Evolutionary conservation across 2,113 vertebrate genomes (phyloP).

Genomic region (Ellobius talpinus): DNA sequence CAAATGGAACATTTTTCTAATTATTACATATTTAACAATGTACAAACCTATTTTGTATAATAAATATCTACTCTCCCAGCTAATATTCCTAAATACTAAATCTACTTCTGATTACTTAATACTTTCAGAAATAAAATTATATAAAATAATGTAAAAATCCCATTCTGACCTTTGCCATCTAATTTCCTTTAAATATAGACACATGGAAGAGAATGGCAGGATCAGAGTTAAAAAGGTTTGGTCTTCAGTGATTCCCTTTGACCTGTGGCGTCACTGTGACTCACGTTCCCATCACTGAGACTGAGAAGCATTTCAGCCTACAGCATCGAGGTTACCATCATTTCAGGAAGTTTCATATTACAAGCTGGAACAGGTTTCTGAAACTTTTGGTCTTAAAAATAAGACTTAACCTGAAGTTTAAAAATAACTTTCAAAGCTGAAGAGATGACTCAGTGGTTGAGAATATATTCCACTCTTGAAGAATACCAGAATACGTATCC

Average conservation of each 20-base stretch:
- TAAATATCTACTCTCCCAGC: not conserved
- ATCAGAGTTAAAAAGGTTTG: not conserved
- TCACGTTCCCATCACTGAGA: not conserved
- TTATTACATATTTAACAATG: not conserved
- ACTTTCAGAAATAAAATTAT: not conserved
- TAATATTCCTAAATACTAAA: not conserved
- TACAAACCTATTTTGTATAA: not conserved
- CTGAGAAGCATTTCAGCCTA: not conserved
- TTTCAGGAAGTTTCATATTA: not conserved
- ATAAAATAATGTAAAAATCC: not conserved
- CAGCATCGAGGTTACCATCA: not conserved
- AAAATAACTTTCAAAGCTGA: not conserved
- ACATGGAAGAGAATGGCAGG: not conserved
- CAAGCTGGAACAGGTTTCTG: not conserved
- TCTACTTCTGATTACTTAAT: not conserved
- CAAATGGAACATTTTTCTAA: not conserved
- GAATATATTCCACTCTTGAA: not conserved
- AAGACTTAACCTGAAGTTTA: not conserved
- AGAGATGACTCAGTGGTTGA: not conserved
- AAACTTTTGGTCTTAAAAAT: not conserved
- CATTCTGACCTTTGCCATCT: not conserved
- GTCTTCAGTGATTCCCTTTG: not conserved
- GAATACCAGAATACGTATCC: not conserved
- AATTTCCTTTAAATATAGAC: not conserved
- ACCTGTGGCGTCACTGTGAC: not conserved